phyloP scores from a whole-genome alignment of 2,113 vertebrate genomes.

The Plotosus lineatus region DNA sequence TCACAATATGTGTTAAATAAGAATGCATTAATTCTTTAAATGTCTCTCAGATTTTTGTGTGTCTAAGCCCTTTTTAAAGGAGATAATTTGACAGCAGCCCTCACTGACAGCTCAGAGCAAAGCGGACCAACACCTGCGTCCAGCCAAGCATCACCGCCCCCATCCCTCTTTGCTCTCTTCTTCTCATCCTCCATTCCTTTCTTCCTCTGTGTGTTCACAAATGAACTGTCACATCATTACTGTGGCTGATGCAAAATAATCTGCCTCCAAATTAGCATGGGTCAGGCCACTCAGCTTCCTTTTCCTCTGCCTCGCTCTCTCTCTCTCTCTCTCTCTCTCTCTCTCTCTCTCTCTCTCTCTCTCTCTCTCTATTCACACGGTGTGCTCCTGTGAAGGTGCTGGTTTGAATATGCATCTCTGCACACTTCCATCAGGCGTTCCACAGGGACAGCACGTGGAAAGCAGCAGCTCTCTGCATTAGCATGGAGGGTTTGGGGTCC shows the following conservation, averaged over 20 bases:
- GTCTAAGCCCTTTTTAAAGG: constrained; percentile 74
- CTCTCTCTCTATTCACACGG: constrained; percentile 54
- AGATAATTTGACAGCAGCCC: constrained; percentile 86
- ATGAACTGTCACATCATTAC: constrained; percentile 99
- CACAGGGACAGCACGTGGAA: constrained; percentile 87
- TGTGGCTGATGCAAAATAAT: constrained; percentile 99
- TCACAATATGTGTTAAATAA: constrained; percentile 81
- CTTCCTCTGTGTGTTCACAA: constrained; percentile 92
- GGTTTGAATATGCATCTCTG: constrained; percentile 99
- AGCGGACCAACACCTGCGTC: constrained; percentile 85
- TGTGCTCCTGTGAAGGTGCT: constrained; percentile 78
- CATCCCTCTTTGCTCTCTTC: constrained; percentile 27
- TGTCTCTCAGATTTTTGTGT: constrained; percentile 75
- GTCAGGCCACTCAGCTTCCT: constrained; percentile 82
- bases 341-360: constrained; percentile 59
- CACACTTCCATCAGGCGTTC: constrained; percentile 88
- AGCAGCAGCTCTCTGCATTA: constrained; percentile 99
- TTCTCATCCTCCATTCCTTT: constrained; percentile 51
- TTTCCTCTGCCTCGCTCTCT: constrained; percentile 52
- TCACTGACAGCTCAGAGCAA: constrained; percentile 80
- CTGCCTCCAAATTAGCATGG: constrained; percentile 98
- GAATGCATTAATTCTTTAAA: constrained; percentile 84
- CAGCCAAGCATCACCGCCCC: constrained; percentile 86
- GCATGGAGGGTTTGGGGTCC: constrained; percentile 92
- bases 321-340: constrained; percentile 50